Evolutionary conservation across 2,797 vertebrate genomes (phyloP).

Genomic region (Pagetopsis macropterus): DNA sequence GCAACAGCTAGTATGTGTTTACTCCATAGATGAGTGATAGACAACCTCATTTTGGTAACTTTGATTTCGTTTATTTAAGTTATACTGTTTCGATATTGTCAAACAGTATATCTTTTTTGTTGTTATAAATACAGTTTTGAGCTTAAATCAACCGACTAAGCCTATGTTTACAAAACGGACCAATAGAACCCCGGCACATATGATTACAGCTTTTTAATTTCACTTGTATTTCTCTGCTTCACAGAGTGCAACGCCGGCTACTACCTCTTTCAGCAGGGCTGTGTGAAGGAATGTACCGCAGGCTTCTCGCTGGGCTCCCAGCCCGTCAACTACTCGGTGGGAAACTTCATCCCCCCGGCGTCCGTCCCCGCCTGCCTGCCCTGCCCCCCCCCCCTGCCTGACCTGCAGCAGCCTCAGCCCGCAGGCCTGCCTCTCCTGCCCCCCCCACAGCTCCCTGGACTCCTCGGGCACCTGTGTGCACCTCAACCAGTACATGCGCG

Average conservation of each 20-base stretch:
- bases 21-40: no score
- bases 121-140: no score
- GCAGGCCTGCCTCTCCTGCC: slow-evolving; percentile 91
- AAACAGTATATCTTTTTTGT: no score
- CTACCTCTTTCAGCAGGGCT: slow-evolving; percentile 91
- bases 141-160: no score
- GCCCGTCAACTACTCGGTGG: slow-evolving; percentile 82
- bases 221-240: slow-evolving; percentile 36
- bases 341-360: slow-evolving; percentile 84
- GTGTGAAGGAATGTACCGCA: slow-evolving; percentile 89
- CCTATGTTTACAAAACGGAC: no score
- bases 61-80: no score
- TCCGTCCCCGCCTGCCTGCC: slow-evolving; percentile 86
- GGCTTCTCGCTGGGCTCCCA: slow-evolving; percentile 83
- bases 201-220: slow-evolving; percentile 6
- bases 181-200: no score
- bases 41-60: no score
- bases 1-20: no score
- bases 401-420: slow-evolving; percentile 87
- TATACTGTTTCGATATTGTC: no score
- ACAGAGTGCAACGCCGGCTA: slow-evolving; percentile 92
- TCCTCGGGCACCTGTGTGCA: slow-evolving; percentile 87
- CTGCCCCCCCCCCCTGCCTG: slow-evolving; percentile 89
- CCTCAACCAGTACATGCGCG: slow-evolving; percentile 91
- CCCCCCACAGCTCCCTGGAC: slow-evolving; percentile 89